Base-by-base conservation (phyloP, 2,113 vertebrate genomes). In the Copsychus sechellarum region DNA sequence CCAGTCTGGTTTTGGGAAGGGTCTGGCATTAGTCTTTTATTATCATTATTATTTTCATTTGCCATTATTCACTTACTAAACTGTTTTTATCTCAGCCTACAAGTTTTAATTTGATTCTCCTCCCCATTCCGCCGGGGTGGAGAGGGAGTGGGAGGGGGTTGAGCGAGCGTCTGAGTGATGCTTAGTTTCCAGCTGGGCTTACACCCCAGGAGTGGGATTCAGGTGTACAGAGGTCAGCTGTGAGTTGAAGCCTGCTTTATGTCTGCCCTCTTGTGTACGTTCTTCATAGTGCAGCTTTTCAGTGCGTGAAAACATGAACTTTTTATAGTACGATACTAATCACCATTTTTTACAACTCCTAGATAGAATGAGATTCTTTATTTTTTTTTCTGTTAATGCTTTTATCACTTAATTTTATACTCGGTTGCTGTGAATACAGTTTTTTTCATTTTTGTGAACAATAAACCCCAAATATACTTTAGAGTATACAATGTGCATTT, bases 241-340 rank as follows among this genome's bases (percentile, higher is more conserved):
- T 17, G 50, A 50, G 11, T 76, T 54, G 36, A 51, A 78, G 14
- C 50, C 53, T 86, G 42, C 45, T 29, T 58, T 79, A 33, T 11
- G 48, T 88, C 66, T 96, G 94, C 94, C 93, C 92, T 95, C 94
- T 90, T 8, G 51, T 88, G 90, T 70, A 8, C 42, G 4, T 70
- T 47, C 36, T 38, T 66, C 24, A 38, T 54, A 79, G 19, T 58
- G 16, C 88, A 93, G 5, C 11, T 43, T 86, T 66, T 62, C 8
- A 8, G 13, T 66, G 18, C 4, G 2, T 48, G 70, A 28, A 48
- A 81, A 22, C 29, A 7, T 7, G 9, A 31, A 29, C 2, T 26
- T 70, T 57, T 82, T 56, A 0, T 60, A 57, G 7, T 48, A 47
- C 16, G 13, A 1, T 51, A 29, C 7, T 42, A 47, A n/a, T 77